These are phyloP conservation scores for Heteromyza rotundicornis DNA, from an alignment of 2,888 invertebrate species.

Conservation along the genomic window DNA sequence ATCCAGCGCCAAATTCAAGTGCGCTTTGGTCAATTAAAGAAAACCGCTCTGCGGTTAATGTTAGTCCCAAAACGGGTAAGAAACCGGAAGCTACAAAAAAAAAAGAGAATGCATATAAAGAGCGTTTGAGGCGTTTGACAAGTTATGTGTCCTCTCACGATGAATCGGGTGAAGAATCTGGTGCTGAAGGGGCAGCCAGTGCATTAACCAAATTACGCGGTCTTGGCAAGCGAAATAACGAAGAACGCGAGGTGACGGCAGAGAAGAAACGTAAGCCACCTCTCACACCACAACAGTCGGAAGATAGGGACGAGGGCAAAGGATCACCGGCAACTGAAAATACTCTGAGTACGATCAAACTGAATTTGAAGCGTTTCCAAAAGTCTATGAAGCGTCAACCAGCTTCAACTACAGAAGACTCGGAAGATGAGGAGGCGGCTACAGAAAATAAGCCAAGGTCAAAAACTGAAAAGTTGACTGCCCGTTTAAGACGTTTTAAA, in stretches of 20 bases:
- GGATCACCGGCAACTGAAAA: conserved; percentile 25
- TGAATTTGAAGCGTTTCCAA: conserved; percentile 49
- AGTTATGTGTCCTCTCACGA: conserved; percentile 21
- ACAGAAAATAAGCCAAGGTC: not conserved
- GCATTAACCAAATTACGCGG: conserved; percentile 11
- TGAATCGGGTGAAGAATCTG: conserved; percentile 8
- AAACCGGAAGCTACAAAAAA: not conserved
- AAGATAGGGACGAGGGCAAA: conserved; percentile 23
- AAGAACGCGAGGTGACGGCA: conserved; percentile 5
- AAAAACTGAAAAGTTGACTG: conserved; percentile 39
- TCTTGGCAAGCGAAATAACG: not conserved
- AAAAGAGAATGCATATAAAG: conserved; percentile 18
- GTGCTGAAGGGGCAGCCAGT: conserved; percentile 1
- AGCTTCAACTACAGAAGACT: conserved; percentile 22
- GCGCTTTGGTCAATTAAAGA: too few species aligned
- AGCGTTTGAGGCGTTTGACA: conserved; percentile 25
- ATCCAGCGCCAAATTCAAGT: not conserved
- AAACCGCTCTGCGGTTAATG: not conserved
- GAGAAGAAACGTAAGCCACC: conserved; percentile 29
- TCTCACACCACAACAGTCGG: conserved; percentile 32
- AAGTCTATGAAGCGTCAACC: conserved; percentile 46
- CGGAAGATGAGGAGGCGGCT: conserved; percentile 25
- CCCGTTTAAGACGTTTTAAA: conserved; percentile 46
- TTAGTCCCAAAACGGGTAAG: too few species aligned
- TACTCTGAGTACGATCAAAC: conserved; percentile 36